Evolutionary conservation across 2,113 vertebrate genomes (phyloP), one percentile per base, ranked within the genome.

Genomic region (Glaucomys volans): DNA sequence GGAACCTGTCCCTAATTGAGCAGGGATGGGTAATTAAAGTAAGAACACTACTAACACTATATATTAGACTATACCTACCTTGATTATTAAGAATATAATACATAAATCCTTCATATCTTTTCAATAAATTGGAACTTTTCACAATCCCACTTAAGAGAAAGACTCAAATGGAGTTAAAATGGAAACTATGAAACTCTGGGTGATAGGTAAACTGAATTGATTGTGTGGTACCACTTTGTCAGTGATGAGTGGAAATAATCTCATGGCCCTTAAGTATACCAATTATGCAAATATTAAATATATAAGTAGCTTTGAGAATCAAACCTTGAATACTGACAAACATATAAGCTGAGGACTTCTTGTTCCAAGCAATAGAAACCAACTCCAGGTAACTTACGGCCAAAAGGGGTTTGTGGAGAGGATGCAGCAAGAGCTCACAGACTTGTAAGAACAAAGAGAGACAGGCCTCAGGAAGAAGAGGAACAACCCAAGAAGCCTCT

Each of bases 91-190:
- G 64, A 54, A 50, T 35, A 76, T 52, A 84, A 8, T 64, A 52
- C 2, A 62, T 87, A 66, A 80, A 76, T 88, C 47, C 75, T 32
- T 87, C 47, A 32, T 79, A 40, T 52, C 42, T 95, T 94, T 92
- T 72, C 62, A 88, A 47, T 64, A 59, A 93, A 47, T 35, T 83
- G 35, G 30, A 91, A 66, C 14, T 59, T 94, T 92, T 95, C 62
- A 72, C 40, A 82, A 57, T 52, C 30, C 12, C 6, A 64, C 37
- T 88, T 91, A 44, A 84, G 80, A 77, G 13, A 85, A 84, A 77
- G 13, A 85, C 81, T 91, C 77, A 59, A 57, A n/a, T 59, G 9
- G 32, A 62, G 24, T 20, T 86, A 32, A 79, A 71, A 44, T 30
- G 42, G 37, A 71, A 88, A 86, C 11, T 37, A 26, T 57, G 88